phyloP scores from a whole-genome alignment of 2,888 invertebrate genomes.

The Drosophila meridionalis region DNA sequence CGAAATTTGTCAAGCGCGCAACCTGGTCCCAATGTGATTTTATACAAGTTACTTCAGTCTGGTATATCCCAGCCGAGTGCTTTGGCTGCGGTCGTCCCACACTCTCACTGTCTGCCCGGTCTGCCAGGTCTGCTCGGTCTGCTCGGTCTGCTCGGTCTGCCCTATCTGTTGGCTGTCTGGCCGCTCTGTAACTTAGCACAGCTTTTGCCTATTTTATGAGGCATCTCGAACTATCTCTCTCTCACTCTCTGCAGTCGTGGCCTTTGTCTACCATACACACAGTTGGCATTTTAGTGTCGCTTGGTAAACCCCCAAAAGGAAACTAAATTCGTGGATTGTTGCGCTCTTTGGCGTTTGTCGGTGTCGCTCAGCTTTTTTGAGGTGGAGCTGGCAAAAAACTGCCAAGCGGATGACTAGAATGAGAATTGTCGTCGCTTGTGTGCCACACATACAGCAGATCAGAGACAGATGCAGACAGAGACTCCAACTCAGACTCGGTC shows the following conservation, averaged over 20 bases:
- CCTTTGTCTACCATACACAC: conserved; percentile 51
- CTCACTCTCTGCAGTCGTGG: conserved; percentile 6
- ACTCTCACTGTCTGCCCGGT: conserved; percentile 19
- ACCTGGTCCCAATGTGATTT: conserved; percentile 50
- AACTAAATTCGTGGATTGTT: conserved; percentile 80
- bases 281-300: conserved; percentile 71
- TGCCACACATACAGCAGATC: conserved; percentile 16
- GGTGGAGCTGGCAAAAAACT: conserved; percentile 57
- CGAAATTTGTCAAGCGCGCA: conserved; percentile 49
- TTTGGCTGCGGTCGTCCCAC: conserved; percentile 55
- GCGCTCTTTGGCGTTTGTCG: conserved; percentile 74
- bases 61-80: conserved; percentile 42
- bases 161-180: conserved; percentile 25
- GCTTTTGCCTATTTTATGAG: conserved; percentile 60
- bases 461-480: conserved; percentile 13
- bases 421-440: conserved; percentile 64
- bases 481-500: not conserved
- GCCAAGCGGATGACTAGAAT: conserved; percentile 59
- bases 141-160: not conserved
- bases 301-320: conserved; percentile 65
- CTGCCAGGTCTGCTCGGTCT: conserved; percentile 7
- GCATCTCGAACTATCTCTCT: conserved; percentile 21
- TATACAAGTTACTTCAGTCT: conserved; percentile 51
- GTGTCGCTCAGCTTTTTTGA: conserved; percentile 45
- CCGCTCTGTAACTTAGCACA: conserved; percentile 53